Evolutionary conservation across 2,888 invertebrate genomes (phyloP).

Genomic region (Andrena chrysosceles): DNA sequence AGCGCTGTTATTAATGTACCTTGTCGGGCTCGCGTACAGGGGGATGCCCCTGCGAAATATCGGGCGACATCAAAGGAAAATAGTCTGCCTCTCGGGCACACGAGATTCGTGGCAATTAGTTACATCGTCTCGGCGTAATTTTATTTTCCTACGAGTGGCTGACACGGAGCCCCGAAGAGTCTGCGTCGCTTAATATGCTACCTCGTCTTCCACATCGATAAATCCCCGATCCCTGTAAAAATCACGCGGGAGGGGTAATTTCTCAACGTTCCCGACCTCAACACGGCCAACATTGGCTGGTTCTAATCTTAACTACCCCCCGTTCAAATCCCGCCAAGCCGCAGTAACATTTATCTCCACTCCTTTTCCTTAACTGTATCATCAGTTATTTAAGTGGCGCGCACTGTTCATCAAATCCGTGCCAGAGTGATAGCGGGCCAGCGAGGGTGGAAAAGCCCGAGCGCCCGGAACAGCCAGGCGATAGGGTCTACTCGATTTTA

Average conservation of each 20-base stretch:
- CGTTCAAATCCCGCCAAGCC: conserved; percentile 37
- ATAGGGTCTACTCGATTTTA: conserved; percentile 66
- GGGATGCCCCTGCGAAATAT: conserved; percentile 7
- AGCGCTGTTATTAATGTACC: conserved; percentile 58
- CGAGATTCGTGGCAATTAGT: neutral
- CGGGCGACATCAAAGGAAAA: conserved; percentile 25
- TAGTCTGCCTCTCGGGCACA: conserved; percentile 6
- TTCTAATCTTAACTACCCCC: conserved; percentile 47
- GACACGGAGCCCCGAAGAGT: no score
- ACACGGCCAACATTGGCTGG: conserved; percentile 18
- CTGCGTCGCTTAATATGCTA: neutral
- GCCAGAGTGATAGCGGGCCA: conserved; percentile 60
- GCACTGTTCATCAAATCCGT: conserved; percentile 64
- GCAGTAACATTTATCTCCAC: conserved; percentile 57
- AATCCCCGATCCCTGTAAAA: conserved; percentile 5
- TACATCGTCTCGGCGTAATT: neutral
- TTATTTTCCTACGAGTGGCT: neutral
- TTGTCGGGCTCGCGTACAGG: conserved; percentile 12
- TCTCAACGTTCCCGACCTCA: conserved; percentile 28
- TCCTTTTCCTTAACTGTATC: conserved; percentile 59
- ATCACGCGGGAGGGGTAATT: conserved; percentile 14
- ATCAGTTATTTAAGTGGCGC: conserved; percentile 61
- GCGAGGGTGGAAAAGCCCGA: conserved; percentile 18
- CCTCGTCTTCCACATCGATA: neutral
- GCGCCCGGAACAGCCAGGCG: conserved; percentile 17